Percentiles rank a stretch among this genome's conserved stretches.
These are phyloP conservation scores for Sericinus montela DNA, from an alignment of 2,888 invertebrate genomes.

Conservation along the genomic window DNA sequence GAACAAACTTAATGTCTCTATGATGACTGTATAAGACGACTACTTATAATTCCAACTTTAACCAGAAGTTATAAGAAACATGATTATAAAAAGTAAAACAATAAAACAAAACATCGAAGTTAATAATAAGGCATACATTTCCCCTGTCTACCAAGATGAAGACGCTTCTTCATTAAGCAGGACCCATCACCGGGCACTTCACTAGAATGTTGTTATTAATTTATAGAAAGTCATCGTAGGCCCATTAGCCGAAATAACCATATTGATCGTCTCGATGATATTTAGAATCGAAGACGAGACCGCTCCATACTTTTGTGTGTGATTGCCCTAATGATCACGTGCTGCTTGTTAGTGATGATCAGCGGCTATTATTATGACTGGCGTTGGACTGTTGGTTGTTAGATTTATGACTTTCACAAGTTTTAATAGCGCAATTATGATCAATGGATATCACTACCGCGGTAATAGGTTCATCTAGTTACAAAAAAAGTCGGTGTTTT, in stretches of 20 bases:
- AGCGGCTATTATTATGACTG: slow-evolving; percentile 61
- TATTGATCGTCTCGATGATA: slow-evolving; percentile 66
- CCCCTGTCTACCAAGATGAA: slow-evolving; percentile 49
- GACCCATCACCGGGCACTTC: slow-evolving; percentile 60
- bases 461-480: slow-evolving; percentile 26
- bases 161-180: slow-evolving; percentile 68
- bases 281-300: slow-evolving; percentile 38
- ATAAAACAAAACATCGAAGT: slow-evolving; percentile 40
- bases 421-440: slow-evolving; percentile 60
- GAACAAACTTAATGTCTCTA: slow-evolving; percentile 15
- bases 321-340: slow-evolving; percentile 71
- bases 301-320: slow-evolving; percentile 57
- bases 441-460: slow-evolving; percentile 39
- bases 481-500: slow-evolving; percentile 22
- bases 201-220: slow-evolving; percentile 71
- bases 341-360: slow-evolving; percentile 72
- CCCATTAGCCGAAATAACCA: slow-evolving; percentile 71
- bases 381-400: slow-evolving; percentile 51
- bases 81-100: slow-evolving; percentile 34
- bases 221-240: slow-evolving; percentile 76
- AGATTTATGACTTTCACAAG: slow-evolving; percentile 67
- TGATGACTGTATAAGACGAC: slow-evolving; percentile 9
- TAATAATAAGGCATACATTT: slow-evolving; percentile 51
- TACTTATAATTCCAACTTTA: slow-evolving; percentile 18
- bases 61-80: slow-evolving; percentile 40